Evolutionary conservation across 2,113 vertebrate species (phyloP), one percentile per base, ranked within the genome.

Genomic region (Prolemur simus): DNA sequence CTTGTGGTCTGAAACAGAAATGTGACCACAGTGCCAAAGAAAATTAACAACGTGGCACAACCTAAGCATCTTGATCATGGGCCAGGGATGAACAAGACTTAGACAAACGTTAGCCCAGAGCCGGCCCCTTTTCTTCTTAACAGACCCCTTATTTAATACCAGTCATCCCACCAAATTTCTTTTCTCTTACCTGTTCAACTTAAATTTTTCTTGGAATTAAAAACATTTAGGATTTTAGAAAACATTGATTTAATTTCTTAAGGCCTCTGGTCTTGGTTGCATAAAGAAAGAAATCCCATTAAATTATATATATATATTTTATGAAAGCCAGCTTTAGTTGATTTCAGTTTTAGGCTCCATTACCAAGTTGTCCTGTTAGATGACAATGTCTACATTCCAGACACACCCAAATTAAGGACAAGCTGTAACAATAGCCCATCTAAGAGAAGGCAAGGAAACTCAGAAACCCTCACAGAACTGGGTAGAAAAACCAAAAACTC

Each of bases 121-220:
- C 8, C 8, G 15, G 21, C 23, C 25, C 68, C 18, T 21, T 81
- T 84, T 32, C 81, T 60, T 87, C 66, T 27, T 8, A 54, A 54
- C 32, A 77, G 32, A 71, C 29, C 27, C 42, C 47, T 74, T 68
- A 64, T 42, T 52, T 58, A 42, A 76, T 39, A 7, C 10, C 34
- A 90, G 49, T 39, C 32, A 42, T 18, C 12, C 64, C 13, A 39
- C n/a, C 76, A 17, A 49, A 49, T 56, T 85, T 56, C n/a, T 68
- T 94, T 87, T 58, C 25, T 93, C 66, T 82, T 76, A 66, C 2
- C 37, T 58, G 25, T 63, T 86, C 82, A 54, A n/a, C 54, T 90
- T 87, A 87, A 42, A 32, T n/a, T 90, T 87, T 83, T 90, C 54
- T 90, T 87, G 69, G 27, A 87, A 89, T 87, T 60, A 66, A 91